Base-by-base conservation (phyloP, 1,140 invertebrate genomes). In the Macrobrachium rosenbergii region DNA sequence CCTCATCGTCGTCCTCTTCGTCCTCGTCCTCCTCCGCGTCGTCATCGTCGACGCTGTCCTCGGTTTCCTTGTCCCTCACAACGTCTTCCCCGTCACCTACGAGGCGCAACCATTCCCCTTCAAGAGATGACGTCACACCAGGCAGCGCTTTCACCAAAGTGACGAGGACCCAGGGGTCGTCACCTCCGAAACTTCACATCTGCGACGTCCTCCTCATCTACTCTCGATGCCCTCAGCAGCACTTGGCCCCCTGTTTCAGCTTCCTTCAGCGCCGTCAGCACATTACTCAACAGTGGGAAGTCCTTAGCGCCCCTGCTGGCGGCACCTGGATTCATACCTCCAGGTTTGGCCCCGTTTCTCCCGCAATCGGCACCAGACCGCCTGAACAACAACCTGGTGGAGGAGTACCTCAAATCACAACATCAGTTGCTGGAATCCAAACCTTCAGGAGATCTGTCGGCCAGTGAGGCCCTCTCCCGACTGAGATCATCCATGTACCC, bases 121-220 rank as follows among this genome's bases (percentile, higher is more conserved):
- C 28, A 12, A 58, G 82, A 67, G 82, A 88, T 3, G 77, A 87
- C 21, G 37, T 59, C 28, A 64, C 81, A 58, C 80, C 90, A 90
- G 11, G 91, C 90, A 89, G 92, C 91, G 80, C 89, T 91, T 89
- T 93, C 91, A 89, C 92, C 91, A 90, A 93, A 91, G 52, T 92
- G 90, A 45, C 90, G 64, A n/a, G 92, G 8, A 91, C 92, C 16
- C 89, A 91, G 16, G 91, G 91, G 19, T 88, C 88, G 7, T 89
- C 90, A 11, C 90, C 90, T 64, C 92, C 90, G n/a, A 88, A 87
- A 89, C 21, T 78, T 91, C n/a, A 88, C 81, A 28, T 79, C 89
- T 21, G 43, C 87, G 92, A 21, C 75, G 58, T 21, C 75, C 67
- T 63, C 75, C 16, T 19, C 80, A 21, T 28, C 91, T 10, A 91